phyloP scores from a whole-genome alignment of 1,140 invertebrate genomes.

The Zaprionus taronus region DNA sequence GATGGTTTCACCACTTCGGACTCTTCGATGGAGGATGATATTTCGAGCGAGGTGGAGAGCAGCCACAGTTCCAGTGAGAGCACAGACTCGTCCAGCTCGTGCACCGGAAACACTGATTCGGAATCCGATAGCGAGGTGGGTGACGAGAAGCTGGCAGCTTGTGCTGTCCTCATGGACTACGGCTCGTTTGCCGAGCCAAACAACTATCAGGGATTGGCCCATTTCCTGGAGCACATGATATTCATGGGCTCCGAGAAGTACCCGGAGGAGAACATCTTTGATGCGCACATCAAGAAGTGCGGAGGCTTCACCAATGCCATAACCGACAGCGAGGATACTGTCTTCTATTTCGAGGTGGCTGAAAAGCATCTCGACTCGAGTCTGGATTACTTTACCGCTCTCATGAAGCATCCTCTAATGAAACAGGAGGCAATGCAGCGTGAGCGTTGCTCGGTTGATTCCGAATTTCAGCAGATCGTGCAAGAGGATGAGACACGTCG shows the following conservation, averaged over 20 bases:
- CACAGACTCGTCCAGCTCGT: slow-evolving; percentile 55
- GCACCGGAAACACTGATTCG: slow-evolving; percentile 70
- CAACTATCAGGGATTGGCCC: slow-evolving; percentile 94
- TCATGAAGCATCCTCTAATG: slow-evolving; percentile 95
- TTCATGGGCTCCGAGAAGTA: slow-evolving; percentile 96
- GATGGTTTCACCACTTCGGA: slow-evolving; percentile 71
- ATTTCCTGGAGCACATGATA: slow-evolving; percentile 98
- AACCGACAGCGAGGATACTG: slow-evolving; percentile 93
- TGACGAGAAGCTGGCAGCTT: slow-evolving; percentile 88
- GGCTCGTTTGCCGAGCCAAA: slow-evolving; percentile 89
- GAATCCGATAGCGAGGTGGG: slow-evolving; percentile 83
- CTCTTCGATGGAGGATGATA: slow-evolving; percentile 53
- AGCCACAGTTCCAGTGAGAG: slow-evolving; percentile 47
- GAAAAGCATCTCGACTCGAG: slow-evolving; percentile 90
- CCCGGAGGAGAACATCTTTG: slow-evolving; percentile 93
- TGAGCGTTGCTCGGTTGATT: slow-evolving; percentile 96
- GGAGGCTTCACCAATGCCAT: slow-evolving; percentile 93
- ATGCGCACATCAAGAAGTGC: slow-evolving; percentile 91
- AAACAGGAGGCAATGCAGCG: slow-evolving; percentile 93
- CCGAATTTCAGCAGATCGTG: slow-evolving; percentile 85
- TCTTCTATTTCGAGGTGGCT: slow-evolving; percentile 95
- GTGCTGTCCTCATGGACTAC: slow-evolving; percentile 89
- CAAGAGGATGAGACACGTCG: slow-evolving; percentile 77
- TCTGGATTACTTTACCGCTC: slow-evolving; percentile 95
- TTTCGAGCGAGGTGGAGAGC: slow-evolving; percentile 21